Base-by-base conservation (phyloP, 2,113 vertebrate species). In the Sinocyclocheilus rhinocerous region DNA sequence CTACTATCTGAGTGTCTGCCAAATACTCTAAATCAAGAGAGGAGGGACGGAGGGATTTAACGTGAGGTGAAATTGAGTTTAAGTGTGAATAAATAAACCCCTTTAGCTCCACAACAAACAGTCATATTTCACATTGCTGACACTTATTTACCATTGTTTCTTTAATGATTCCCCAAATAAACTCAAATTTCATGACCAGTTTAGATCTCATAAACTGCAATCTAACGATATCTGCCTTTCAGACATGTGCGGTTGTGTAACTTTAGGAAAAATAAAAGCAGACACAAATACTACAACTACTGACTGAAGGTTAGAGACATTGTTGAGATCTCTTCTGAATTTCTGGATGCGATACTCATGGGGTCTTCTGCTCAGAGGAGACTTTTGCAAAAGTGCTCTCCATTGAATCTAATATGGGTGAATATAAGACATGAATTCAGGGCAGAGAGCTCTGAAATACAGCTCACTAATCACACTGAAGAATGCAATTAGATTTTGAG, bases 1-100 rank as follows among this genome's bases (percentile, higher is more conserved):
- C 65, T 69, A 33, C 29, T 69, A 33, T 69, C 26, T 69, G 65
- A 33, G 26, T 29, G 65, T 69, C 11, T 69, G 26, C 65, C 65
- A 33, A 69, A 69, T 69, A 69, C 8, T 69, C 65, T 33, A 69
- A 69, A 69, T 69, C 65, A 69, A 69, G 65, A 69, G 29, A 33
- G 57, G 26, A 69, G 65, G 13, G 12, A 69, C 9, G 13, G 15
- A 69, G 22, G 65, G 29, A 15, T 39, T 72, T 20, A 72, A 4
- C 8, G 20, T 22, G 69, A 72, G 69, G 36, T 72, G 69, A 72
- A 72, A 20, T 9, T 6, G 29, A 72, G 33, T 72, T 72, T 72
- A 39, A 72, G 69, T 72, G 33, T 39, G 33, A 72, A 39, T 72
- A 72, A 72, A 72, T 72, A 72, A 39, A 69, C 26, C 65, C 0